A percentile compares a stretch with the other conserved stretches of the same genome.
Conservation (phyloP, 2,888 invertebrate species). For the Eurytoma californica region DNA sequence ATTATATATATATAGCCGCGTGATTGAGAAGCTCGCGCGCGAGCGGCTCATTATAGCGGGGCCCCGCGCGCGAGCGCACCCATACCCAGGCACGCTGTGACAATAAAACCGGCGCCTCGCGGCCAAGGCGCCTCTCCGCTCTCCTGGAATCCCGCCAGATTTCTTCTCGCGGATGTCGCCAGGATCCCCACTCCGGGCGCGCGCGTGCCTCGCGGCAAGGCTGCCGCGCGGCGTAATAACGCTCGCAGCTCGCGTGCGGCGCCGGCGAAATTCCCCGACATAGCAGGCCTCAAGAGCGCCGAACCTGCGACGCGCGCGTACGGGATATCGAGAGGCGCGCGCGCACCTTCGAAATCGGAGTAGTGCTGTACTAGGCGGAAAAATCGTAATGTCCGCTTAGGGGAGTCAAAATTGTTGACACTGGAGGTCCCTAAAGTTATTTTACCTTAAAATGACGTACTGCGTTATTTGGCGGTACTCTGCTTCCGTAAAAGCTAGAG, state of each 20-base stretch:
- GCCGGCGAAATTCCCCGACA: background rate
- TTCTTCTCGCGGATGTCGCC: slow-evolving; percentile 15
- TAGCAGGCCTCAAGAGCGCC: too few relatives aligned
- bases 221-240: slow-evolving; percentile 12
- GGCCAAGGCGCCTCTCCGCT: background rate
- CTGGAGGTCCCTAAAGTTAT: too few relatives aligned
- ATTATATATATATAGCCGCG: background rate
- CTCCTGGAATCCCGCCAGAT: slow-evolving; percentile 29
- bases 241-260: background rate
- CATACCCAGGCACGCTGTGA: slow-evolving; percentile 10
- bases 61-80: background rate
- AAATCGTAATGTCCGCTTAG: too few relatives aligned
- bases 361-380: too few relatives aligned
- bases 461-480: too few relatives aligned
- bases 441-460: too few relatives aligned
- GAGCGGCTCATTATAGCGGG: slow-evolving; percentile 6
- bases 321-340: too few relatives aligned
- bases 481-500: too few relatives aligned
- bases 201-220: too few relatives aligned
- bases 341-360: too few relatives aligned
- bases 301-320: too few relatives aligned
- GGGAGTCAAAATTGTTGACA: too few relatives aligned
- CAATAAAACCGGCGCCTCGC: slow-evolving; percentile 26
- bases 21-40: slow-evolving; percentile 17
- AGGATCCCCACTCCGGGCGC: background rate